Base-by-base conservation (phyloP, 2,888 invertebrate genomes). In the Thysanoteuthis rhombus region DNA sequence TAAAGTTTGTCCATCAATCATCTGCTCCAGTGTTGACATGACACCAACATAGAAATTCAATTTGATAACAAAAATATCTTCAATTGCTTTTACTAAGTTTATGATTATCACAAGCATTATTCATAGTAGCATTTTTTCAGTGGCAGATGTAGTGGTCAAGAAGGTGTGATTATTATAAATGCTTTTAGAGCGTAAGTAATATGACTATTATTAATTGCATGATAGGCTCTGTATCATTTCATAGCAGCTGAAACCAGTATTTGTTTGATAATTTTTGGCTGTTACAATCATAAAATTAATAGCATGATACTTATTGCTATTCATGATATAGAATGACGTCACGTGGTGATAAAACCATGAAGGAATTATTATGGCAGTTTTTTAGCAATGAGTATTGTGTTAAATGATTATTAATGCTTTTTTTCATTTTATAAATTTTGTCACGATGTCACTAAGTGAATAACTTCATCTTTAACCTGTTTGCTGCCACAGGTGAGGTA, bases 1-100 rank as follows among this genome's bases (percentile, higher is more conserved):
- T 19, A 75, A 75, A 75, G 75, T 75, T 75, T 16, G 75, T 75
- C 75, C 75, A 75, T 75, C 75, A 75, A 75, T 75, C 75, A 75
- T 36, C n/a, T 75, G n/a, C 36, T 75, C n/a, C 12, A 75, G 36
- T 75, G 75, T 75, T n/a, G 75, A 75, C 75, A 75, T 75, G 75
- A 75, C 75, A 75, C 36, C 75, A 75, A 75, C 75, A 75, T n/a
- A 75, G 75, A 75, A 75, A 75, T 75, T 75, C 75, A 75, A 75
- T 75, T 75, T 75, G 75, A 75, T 75, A 75, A 75, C 75, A 75
- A 75, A 75, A 75, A 75, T 75, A 75, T 75, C 75, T 75, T 75
- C 75, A 75, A 75, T 75, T 75, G 75, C 75, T n/a, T 75, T 75
- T 75, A 12, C 75, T n/a, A 75, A 75, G 75, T 75, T 75, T 36